Evolutionary conservation across 2,888 invertebrate genomes (phyloP).

Genomic region (Sepioteuthis lessoniana): DNA sequence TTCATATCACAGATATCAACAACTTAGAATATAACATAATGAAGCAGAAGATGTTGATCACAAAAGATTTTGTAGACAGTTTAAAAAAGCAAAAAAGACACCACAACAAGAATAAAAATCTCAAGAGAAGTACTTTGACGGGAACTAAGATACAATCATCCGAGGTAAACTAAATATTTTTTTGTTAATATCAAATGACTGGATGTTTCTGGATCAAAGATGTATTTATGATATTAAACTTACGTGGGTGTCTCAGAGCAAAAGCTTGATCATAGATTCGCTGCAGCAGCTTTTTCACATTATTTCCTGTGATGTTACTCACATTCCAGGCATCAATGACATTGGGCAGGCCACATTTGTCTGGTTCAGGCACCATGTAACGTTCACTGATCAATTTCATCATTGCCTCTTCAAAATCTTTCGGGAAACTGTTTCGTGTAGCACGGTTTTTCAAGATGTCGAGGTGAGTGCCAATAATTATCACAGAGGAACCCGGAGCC

Average conservation of each 20-base stretch:
- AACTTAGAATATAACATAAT: too few species aligned
- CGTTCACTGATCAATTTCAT: slow-evolving; percentile 78
- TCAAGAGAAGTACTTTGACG: too few species aligned
- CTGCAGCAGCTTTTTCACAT: slow-evolving; percentile 90
- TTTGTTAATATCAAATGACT: too few species aligned
- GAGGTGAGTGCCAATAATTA: slow-evolving; percentile 96
- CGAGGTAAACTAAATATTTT: too few species aligned
- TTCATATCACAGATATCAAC: too few species aligned
- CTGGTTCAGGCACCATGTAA: slow-evolving; percentile 91
- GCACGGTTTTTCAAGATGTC: slow-evolving; percentile 81
- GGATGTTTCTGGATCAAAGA: too few species aligned
- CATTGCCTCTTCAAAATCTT: slow-evolving; percentile 90
- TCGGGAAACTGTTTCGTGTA: slow-evolving; percentile 79
- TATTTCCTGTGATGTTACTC: slow-evolving; percentile 89
- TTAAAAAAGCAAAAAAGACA: too few species aligned
- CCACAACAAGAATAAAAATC: too few species aligned
- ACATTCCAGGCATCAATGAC: slow-evolving; percentile 91
- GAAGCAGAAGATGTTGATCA: too few species aligned
- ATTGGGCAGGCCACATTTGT: slow-evolving; percentile 93
- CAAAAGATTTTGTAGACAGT: too few species aligned
- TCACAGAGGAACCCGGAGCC: slow-evolving; percentile 95
- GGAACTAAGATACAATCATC: too few species aligned
- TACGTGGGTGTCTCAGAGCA: slow-evolving; percentile 90
- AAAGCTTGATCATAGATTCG: slow-evolving; percentile 94
- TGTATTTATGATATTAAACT: slow-evolving; percentile 53